Conservation (phyloP, 64 coral and sea anemone species). For the Orbicella faveolata region DNA sequence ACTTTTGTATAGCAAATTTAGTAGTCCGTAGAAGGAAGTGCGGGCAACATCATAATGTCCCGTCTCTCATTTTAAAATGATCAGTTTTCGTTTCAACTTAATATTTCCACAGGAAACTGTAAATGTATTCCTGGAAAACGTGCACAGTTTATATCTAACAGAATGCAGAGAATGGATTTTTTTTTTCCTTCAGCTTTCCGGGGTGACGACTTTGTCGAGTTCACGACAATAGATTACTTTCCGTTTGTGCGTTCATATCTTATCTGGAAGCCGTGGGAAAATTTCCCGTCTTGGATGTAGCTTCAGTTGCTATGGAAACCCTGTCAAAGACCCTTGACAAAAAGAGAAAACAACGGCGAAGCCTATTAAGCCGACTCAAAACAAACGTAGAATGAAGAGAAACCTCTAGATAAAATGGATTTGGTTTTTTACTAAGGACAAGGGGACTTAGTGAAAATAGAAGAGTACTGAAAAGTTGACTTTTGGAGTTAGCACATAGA, state of each 20-base stretch:
- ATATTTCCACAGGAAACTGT: too few species aligned
- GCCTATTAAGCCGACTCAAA: not conserved
- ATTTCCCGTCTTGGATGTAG: not conserved
- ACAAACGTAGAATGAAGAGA: not conserved
- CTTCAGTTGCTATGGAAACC: not conserved
- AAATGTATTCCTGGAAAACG: not conserved
- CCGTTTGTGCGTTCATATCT: not conserved
- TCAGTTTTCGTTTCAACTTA: too few species aligned
- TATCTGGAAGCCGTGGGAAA: constrained; percentile 48
- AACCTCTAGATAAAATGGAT: not conserved
- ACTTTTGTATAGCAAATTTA: too few species aligned
- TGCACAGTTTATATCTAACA: not conserved
- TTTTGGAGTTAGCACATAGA: not conserved
- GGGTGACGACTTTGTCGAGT: not conserved
- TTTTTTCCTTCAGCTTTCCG: not conserved
- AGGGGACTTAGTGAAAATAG: not conserved
- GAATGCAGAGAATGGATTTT: not conserved
- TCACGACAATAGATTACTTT: not conserved
- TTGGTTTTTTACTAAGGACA: not conserved
- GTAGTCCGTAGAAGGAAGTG: too few species aligned
- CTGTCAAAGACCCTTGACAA: constrained; percentile 18
- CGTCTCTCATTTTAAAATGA: too few species aligned
- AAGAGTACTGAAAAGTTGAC: not conserved
- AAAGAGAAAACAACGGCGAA: not conserved
- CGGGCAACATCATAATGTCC: too few species aligned